phyloP scores from a whole-genome alignment of 1,140 invertebrate species.

The Pseudomyrmex cubaensis region DNA sequence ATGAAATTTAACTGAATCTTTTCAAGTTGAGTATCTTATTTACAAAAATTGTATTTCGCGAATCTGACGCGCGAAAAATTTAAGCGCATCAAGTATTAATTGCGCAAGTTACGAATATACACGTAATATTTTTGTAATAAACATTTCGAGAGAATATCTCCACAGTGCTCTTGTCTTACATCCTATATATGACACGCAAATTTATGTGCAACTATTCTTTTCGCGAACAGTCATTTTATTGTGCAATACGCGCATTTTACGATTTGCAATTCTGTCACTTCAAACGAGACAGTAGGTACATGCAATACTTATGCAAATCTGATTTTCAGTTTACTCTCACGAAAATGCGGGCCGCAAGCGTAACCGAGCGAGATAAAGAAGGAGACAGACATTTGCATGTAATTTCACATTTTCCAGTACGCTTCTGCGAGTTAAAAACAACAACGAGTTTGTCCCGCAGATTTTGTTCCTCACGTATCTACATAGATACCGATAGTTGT shows the following conservation, averaged over 20 bases:
- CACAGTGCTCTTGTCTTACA: too few species aligned
- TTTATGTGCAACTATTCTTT: neutral
- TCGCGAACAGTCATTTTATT: neutral
- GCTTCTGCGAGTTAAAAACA: neutral
- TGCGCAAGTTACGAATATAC: too few species aligned
- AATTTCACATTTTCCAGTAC: conserved; percentile 8
- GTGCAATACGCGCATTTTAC: neutral
- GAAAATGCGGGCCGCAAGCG: neutral
- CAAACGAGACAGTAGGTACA: neutral
- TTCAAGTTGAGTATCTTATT: neutral
- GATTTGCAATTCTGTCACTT: neutral
- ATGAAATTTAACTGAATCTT: too few species aligned
- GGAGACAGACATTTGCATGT: neutral
- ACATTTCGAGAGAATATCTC: too few species aligned
- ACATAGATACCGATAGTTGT: neutral
- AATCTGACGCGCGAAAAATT: neutral
- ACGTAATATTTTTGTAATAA: too few species aligned
- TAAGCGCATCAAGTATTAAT: too few species aligned
- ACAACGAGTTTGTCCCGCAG: neutral
- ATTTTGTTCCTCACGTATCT: neutral
- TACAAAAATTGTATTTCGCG: neutral
- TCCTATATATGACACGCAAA: too few species aligned
- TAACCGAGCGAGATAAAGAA: neutral
- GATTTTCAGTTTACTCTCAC: neutral
- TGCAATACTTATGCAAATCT: conserved; percentile 4